Conservation (phyloP, 2,113 vertebrate genomes). For the Zeus faber region DNA sequence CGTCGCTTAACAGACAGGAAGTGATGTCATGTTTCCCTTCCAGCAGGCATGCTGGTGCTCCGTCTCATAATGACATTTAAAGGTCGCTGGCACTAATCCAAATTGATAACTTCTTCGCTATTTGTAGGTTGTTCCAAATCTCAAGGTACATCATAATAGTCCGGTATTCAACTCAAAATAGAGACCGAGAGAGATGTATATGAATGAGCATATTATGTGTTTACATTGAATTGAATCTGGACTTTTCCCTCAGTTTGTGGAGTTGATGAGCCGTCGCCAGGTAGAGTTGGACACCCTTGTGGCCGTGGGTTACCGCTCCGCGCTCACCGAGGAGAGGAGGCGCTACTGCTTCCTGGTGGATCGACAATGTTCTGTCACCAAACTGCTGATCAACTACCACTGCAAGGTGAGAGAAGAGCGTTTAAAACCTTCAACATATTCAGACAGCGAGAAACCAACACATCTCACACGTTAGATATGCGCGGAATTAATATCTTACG, state of each 20-base stretch:
- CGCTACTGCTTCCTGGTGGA: conserved; percentile 85
- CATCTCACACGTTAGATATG: too few relatives aligned
- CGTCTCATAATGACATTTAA: too few relatives aligned
- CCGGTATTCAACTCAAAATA: too few relatives aligned
- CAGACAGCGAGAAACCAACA: too few relatives aligned
- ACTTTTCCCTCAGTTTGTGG: conserved; percentile 74
- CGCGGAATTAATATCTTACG: too few relatives aligned
- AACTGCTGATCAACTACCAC: conserved; percentile 83
- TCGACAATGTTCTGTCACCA: conserved; percentile 82
- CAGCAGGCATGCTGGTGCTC: too few relatives aligned
- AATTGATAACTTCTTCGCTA: too few relatives aligned
- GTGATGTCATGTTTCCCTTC: conserved; percentile 36
- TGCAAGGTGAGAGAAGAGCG: conserved; percentile 76
- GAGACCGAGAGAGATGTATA: too few relatives aligned
- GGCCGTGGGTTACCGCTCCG: conserved; percentile 79
- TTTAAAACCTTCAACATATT: too few relatives aligned
- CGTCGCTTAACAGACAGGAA: conserved; percentile 39
- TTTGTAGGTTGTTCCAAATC: too few relatives aligned
- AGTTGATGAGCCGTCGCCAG: conserved; percentile 83
- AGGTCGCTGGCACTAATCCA: too few relatives aligned
- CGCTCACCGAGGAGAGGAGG: conserved; percentile 81
- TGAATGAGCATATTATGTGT: neutral
- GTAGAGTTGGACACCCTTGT: conserved; percentile 79
- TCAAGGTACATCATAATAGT: too few relatives aligned
- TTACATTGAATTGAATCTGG: conserved; percentile 1